A percentile compares a stretch with the other conserved stretches of the same genome.
Evolutionary conservation across 2,888 invertebrate genomes (phyloP).

Genomic region (Molorchus minor): DNA sequence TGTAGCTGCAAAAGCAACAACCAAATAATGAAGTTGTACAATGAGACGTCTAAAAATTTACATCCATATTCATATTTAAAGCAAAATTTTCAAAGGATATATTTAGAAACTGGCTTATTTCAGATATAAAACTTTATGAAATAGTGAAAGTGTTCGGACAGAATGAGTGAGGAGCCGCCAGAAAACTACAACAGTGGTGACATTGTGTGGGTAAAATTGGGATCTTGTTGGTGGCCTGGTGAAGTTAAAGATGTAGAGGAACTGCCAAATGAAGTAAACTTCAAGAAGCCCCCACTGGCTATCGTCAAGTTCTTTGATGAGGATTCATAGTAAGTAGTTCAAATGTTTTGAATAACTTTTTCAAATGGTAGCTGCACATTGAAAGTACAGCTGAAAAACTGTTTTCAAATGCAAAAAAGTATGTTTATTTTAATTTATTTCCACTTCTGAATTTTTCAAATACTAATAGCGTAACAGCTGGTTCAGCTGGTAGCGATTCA

Average conservation of each 20-base stretch:
- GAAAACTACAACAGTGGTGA: slow-evolving; percentile 76
- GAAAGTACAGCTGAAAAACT: no score
- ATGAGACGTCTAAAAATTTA: slow-evolving; percentile 1
- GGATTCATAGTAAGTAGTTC: slow-evolving; percentile 76
- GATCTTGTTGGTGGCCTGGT: slow-evolving; percentile 87
- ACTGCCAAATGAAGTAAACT: slow-evolving; percentile 73
- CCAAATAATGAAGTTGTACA: not conserved
- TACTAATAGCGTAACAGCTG: not conserved
- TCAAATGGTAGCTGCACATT: not conserved
- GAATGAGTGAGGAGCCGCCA: slow-evolving; percentile 77
- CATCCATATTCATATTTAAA: not conserved
- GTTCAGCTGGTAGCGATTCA: not conserved
- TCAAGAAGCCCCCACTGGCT: slow-evolving; percentile 78
- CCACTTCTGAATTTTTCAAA: no score
- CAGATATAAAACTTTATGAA: slow-evolving; percentile 17
- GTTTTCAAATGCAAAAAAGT: no score
- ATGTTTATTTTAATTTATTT: no score
- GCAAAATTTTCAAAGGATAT: not conserved
- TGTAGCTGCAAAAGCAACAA: slow-evolving; percentile 27
- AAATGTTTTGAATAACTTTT: not conserved
- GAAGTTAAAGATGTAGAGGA: slow-evolving; percentile 73
- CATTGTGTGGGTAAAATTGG: slow-evolving; percentile 86
- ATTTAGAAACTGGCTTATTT: not conserved
- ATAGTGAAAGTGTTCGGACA: slow-evolving; percentile 31
- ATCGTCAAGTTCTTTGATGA: slow-evolving; percentile 88